Evolutionary conservation across 2,113 vertebrate genomes (phyloP).

Genomic region (Nettapus auritus): DNA sequence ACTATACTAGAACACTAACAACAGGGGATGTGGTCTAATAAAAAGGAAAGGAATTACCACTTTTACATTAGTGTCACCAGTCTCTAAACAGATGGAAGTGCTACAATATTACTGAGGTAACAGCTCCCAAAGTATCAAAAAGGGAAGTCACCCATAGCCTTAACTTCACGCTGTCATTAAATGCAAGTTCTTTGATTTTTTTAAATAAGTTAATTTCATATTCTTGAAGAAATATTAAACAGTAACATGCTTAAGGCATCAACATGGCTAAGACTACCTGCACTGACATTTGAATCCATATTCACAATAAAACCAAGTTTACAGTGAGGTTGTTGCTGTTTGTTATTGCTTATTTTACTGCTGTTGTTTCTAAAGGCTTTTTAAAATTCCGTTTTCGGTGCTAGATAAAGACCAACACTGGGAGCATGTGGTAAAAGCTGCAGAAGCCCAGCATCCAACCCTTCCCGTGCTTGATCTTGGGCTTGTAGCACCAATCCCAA

Average conservation of each 20-base stretch:
- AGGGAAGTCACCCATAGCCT: neutral
- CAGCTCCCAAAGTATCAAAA: neutral
- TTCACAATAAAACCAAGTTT: neutral
- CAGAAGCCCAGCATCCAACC: neutral
- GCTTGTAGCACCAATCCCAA: neutral
- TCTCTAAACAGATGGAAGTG: neutral
- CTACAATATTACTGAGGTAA: neutral
- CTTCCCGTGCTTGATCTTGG: neutral
- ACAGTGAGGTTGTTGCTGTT: neutral
- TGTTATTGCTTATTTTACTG: neutral
- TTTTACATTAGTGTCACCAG: neutral
- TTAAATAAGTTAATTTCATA: neutral
- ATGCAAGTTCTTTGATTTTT: neutral
- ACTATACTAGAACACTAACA: neutral
- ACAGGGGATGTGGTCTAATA: neutral
- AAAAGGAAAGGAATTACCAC: neutral
- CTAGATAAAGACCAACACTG: neutral
- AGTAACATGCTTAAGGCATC: neutral
- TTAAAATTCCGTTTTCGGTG: neutral
- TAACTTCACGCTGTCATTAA: neutral
- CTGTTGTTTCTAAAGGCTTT: neutral
- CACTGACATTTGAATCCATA: neutral
- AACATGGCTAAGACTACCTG: neutral
- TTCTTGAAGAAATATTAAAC: neutral
- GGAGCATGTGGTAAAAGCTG: neutral